Base-by-base conservation (phyloP, 2,113 vertebrate species). In the Dromaius novaehollandiae region DNA sequence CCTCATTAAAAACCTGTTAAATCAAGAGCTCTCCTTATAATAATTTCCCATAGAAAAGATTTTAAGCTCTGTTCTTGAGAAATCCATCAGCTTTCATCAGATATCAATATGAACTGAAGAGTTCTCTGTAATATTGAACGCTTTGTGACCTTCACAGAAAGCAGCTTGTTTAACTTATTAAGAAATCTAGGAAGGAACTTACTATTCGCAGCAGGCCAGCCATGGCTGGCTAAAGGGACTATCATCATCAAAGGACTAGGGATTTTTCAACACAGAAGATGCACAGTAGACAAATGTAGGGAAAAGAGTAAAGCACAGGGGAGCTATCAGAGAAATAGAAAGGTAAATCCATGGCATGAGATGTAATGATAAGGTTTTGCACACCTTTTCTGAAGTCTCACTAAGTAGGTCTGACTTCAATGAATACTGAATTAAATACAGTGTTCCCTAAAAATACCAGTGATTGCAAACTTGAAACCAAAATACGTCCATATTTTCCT, bases 211-310 rank as follows among this genome's bases (percentile, higher is more conserved):
- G 42, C 3, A 4, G 22, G 44, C 4, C 88, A 91, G 46, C 9
- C 44, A 34, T 53, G 40, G 58, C 12, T 51, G 56, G 21, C 56
- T 22, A 0, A 50, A 69, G 51, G 36, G 2, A 71, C 55, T 70
- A 7, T 44, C 21, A 36, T 2, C 32, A 40, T 11, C 66, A 44
- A 20, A 42, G 63, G 4, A 38, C 12, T 6, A 53, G 53, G 53
- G 68, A 58, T 6, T 61, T 80, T 61, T 64, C 50, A 66, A 0
- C 0, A 2, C 3, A 44, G 50, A 40, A 11, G 44, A 69, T 9
- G 10, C 25, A 8, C 1, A 93, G 86, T 40, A 70, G n/a, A 25
- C 0, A 0, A 68, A 64, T 1, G 8, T 12, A 17, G 34, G 34
- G 30, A 46, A 73, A 82, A 75, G 34, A 51, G 25, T 11, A 58